Evolutionary conservation across 2,113 vertebrate species (phyloP), one percentile per base, ranked within the genome.

Genomic region (Irena cyanogastra): DNA sequence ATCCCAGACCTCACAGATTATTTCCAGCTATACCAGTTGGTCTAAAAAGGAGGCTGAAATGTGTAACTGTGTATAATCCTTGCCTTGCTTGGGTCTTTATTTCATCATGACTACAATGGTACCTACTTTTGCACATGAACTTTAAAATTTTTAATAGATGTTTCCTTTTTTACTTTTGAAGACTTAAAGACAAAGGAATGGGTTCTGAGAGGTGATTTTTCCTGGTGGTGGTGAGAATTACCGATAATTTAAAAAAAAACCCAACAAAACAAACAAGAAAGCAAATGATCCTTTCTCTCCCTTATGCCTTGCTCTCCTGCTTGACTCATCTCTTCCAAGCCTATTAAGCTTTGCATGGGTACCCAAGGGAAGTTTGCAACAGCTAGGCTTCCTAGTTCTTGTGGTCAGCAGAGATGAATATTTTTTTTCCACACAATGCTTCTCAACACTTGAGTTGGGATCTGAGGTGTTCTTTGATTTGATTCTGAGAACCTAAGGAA

Each of bases 241-340:
- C 11, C 39, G 59, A 22, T 72, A 75, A 52, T 53, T 60, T 4
- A 17, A 3, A 16, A 72, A 72, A 52, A 56, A 57, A 33, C 7
- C 39, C 39, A 10, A 11, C n/a, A n/a, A 30, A 50, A 4, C 4
- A n/a, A 80, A 7, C 30, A 70, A 82, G 37, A 11, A 92, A 88
- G 39, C 39, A 45, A 72, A 26, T 3, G 2, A 22, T 41, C 83
- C 76, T 83, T 92, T 75, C 69, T 85, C 93, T 95, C 90, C 92
- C 79, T 92, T 69, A 90, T 81, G 83, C 92, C 92, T 94, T 93
- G 85, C 14, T 83, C 88, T 92, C 90, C 95, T 84, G 65, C 83
- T 94, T 94, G 85, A 87, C 53, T 88, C 92, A 86, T 74, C 57
- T 61, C n/a, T 41, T 71, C 86, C 39, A 75, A 81, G 68, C 54